Base-by-base conservation (phyloP, 2,888 invertebrate genomes). In the Antitype chi region DNA sequence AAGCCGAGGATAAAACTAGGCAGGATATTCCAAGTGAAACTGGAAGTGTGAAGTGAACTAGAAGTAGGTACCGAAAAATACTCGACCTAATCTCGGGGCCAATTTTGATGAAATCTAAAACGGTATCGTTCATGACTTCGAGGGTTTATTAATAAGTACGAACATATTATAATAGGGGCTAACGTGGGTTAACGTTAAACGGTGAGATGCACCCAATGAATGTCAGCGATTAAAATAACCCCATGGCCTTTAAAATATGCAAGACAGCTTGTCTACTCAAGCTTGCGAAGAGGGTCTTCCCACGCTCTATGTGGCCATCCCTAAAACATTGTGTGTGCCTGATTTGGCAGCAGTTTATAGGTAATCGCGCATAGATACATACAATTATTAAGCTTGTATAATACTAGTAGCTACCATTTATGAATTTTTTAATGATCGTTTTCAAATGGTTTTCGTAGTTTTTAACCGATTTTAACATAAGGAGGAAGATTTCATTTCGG, bases 241-340 rank as follows among this genome's bases (percentile, higher is more conserved):
- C 17, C 20, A 28, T 69, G 59, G 15, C 76, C 76, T 80, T 80
- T 82, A 82, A 38, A 81, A 69, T 82, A 59, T 55, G 53, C 43
- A 69, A 79, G 76, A 53, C 25, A 25, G 32, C 52, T 78, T 64
- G n/a, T 78, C 25, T 25, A 64, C 20, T 75, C 25, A 82, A 76
- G 64, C 47, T 64, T 43, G 25, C 43, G 17, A 32, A 15, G 17
- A 60, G 76, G 77, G 53, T 76, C 77, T 64, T 55, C 80, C 82
- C 82, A 80, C 80, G 59, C 59, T 8, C 20, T 11, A 43, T 53
- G 25, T 82, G 52, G 6, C 47, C 57, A 63, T 25, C 43, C 53
- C 66, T 55, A 38, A 55, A 66, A 53, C 8, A 57, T 71, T 78
- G 64, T 59, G 59, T 55, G 32, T 62, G 38, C 77, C n/a, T 49